phyloP scores from a whole-genome alignment of 2,888 invertebrate genomes.

The Tetramorium bicarinatum region DNA sequence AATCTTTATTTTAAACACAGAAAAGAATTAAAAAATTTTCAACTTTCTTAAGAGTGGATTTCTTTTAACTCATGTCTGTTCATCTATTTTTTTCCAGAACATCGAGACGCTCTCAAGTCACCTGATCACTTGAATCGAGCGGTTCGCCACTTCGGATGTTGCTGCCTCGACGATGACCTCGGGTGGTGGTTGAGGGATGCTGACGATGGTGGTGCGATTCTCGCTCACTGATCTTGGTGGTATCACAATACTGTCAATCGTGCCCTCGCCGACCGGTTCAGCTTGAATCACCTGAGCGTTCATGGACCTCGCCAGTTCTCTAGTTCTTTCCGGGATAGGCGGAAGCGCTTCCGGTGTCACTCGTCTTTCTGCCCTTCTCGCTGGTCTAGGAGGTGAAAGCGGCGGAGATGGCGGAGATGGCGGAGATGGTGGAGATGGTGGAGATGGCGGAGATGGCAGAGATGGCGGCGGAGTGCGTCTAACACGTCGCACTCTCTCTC shows the following conservation, averaged over 20 bases:
- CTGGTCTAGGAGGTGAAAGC: too few relatives aligned
- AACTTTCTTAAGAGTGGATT: background rate
- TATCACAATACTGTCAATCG: slow-evolving; percentile 79
- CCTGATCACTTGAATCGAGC: slow-evolving; percentile 78
- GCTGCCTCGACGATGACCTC: background rate
- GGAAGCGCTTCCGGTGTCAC: slow-evolving; percentile 6
- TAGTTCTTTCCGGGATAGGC: slow-evolving; percentile 69
- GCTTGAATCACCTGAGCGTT: slow-evolving; percentile 80
- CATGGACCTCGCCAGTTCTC: slow-evolving; percentile 75
- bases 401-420: too few relatives aligned
- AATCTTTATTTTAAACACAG: background rate
- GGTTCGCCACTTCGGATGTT: slow-evolving; percentile 67
- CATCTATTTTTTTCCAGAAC: background rate
- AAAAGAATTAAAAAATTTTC: background rate
- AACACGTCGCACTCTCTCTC: slow-evolving; percentile 31
- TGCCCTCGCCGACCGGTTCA: slow-evolving; percentile 75
- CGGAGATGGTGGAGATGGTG: too few relatives aligned
- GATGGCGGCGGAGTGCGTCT: background rate
- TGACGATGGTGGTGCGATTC: slow-evolving; percentile 78
- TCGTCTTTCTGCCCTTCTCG: slow-evolving; percentile 11
- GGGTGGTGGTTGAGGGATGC: slow-evolving; percentile 69
- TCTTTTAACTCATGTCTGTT: background rate
- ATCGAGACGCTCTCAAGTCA: slow-evolving; percentile 42
- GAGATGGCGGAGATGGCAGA: too few relatives aligned
- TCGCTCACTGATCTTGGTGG: slow-evolving; percentile 77